Evolutionary conservation across 1,140 invertebrate species (phyloP), one percentile per base, ranked within the genome.

Genomic region (Papilio polyxenes): DNA sequence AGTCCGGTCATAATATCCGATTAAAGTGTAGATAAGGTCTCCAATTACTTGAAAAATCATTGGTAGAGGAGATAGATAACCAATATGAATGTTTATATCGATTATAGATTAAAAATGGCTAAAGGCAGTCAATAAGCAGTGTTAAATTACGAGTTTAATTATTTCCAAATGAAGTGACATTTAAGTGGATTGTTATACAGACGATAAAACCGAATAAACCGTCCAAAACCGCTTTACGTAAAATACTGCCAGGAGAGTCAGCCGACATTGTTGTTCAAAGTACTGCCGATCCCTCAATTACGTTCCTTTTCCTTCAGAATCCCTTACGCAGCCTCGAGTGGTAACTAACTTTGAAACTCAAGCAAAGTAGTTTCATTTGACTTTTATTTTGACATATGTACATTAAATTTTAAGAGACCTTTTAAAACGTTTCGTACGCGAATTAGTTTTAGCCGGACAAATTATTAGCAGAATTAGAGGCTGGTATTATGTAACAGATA

Each of bases 131-230:
- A 15, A 37, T 65, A 72, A 31, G 13, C 65, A 13, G 11, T 37
- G 40, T 72, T 37, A 72, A 72, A 72, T 65, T 65, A 65, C 62
- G 62, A 72, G 6, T 72, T 72, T 72, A 37, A 72, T 72, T 72
- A 11, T 40, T 72, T 72, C 65, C 31, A 37, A 72, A 37, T 13
- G 65, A 72, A 72, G 65, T 40, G 31, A 37, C 62, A 31, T 72
- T 72, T 37, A 72, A 72, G 31, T 72, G 5, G 65, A 37, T 72
- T 72, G 65, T 72, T 72, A 37, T 72, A 72, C 31, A 72, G 31
- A 72, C 65, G 65, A 72, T 72, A 72, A 72, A 72, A 72, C 65
- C 65, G 65, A 72, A 72, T 72, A 72, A 72, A 72, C 65, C 65
- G 31, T 37, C 65, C 65, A 37, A 72, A 72, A 72, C 65, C 23